phyloP scores from a whole-genome alignment of 1,140 invertebrate genomes.

The Drosophila arawakana region DNA sequence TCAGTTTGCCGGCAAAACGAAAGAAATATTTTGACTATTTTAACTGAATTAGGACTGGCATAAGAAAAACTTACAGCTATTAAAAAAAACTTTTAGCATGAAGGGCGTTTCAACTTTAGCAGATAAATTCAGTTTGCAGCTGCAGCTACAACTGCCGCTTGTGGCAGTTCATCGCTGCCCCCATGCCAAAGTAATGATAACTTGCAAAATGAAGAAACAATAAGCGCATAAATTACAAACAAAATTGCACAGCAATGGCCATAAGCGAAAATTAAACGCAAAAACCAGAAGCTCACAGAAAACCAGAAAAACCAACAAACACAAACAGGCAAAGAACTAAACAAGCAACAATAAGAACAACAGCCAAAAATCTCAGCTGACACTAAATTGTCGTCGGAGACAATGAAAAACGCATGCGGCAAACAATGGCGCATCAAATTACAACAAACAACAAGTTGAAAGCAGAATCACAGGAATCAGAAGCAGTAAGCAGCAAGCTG shows the following conservation, averaged over 20 bases:
- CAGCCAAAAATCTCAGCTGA: constrained; percentile 59
- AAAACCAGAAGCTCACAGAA: constrained; percentile 9
- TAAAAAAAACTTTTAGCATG: constrained; percentile 41
- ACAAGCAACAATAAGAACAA: constrained; percentile 15
- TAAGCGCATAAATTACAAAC: constrained; percentile 75
- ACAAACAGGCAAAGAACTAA: constrained; percentile 6
- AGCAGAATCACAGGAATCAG: constrained; percentile 1
- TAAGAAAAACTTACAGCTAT: constrained; percentile 31
- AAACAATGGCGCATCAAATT: constrained; percentile 79
- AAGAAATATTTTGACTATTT: constrained; percentile 20
- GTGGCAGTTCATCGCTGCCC: constrained; percentile 12
- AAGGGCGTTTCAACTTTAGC: constrained; percentile 13
- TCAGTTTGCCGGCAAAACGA: not conserved
- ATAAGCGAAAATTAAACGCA: constrained; percentile 64
- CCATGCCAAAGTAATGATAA: constrained; percentile 69
- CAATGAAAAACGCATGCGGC: constrained; percentile 67
- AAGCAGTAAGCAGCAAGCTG: constrained; percentile 19
- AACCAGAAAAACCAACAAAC: not conserved
- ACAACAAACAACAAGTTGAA: constrained; percentile 56
- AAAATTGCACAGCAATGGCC: constrained; percentile 72
- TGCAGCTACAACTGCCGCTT: constrained; percentile 59
- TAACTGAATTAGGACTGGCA: constrained; percentile 32
- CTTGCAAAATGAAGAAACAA: constrained; percentile 76
- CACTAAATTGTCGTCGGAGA: constrained; percentile 50
- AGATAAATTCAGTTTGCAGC: constrained; percentile 58